phyloP scores from a whole-genome alignment of 2,888 invertebrate species.

The Antheraea assamensis region DNA sequence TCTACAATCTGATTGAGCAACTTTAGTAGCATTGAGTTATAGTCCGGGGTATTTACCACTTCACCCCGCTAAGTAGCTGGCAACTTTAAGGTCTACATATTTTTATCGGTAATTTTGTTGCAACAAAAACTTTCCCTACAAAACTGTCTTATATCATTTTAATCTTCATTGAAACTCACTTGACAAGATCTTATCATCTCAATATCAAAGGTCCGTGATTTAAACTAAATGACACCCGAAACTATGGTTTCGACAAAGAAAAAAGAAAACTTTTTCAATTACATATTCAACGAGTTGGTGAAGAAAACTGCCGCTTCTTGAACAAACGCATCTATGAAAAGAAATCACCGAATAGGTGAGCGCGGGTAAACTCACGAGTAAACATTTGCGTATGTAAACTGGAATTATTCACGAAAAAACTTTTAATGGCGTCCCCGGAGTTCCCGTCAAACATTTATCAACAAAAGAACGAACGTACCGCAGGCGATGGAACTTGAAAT shows the following conservation, averaged over 20 bases:
- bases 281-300: slow-evolving; percentile 71
- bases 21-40: slow-evolving; percentile 60
- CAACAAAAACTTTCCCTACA: slow-evolving; percentile 33
- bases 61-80: slow-evolving; percentile 44
- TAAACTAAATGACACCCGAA: slow-evolving; percentile 39
- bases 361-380: slow-evolving; percentile 77
- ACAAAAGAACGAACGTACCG: slow-evolving; percentile 83
- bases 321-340: slow-evolving; percentile 76
- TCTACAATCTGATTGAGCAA: slow-evolving; percentile 66
- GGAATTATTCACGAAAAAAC: slow-evolving; percentile 82
- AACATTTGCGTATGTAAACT: slow-evolving; percentile 83
- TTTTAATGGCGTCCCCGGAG: slow-evolving; percentile 83
- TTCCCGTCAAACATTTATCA: slow-evolving; percentile 83
- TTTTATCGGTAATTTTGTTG: slow-evolving; percentile 50
- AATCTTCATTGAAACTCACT: slow-evolving; percentile 34
- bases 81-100: slow-evolving; percentile 50
- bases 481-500: slow-evolving; percentile 82
- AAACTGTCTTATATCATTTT: slow-evolving; percentile 28
- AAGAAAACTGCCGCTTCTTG: slow-evolving; percentile 65
- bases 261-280: slow-evolving; percentile 75
- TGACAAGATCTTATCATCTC: slow-evolving; percentile 24
- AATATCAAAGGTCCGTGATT: slow-evolving; percentile 30
- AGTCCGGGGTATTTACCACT: slow-evolving; percentile 60
- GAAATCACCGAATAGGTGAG: slow-evolving; percentile 81
- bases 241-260: slow-evolving; percentile 58